Evolutionary conservation across 2,113 vertebrate genomes (phyloP), one percentile per base, ranked within the genome.

Genomic region (Tonatia bakeri): DNA sequence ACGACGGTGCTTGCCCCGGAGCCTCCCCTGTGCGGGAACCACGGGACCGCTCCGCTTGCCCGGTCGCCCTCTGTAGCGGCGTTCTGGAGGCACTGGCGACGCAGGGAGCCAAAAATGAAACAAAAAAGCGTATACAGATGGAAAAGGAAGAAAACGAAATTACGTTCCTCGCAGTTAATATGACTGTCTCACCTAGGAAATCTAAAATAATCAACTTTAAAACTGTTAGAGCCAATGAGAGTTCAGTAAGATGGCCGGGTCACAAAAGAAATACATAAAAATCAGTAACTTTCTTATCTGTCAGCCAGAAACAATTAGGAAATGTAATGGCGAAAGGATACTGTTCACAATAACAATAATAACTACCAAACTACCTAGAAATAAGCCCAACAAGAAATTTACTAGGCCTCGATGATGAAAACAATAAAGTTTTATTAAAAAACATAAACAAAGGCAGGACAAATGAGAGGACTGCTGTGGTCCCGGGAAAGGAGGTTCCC

Each of bases 301-400:
- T 52, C 52, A 87, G 77, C 81, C 88, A 95, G 86, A 84, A 94
- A 83, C 87, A 85, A 94, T 96, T 96, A 96, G 94, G 92, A 92
- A 94, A 81, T 50, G 45, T 33, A 94, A 79, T 33, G 54, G 45
- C 54, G 94, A 97, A 90, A 91, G 40, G 70, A 87, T 40, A 45
- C 52, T 69, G 67, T 69, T 69, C 38, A 69, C 67, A 87, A 47
- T 40, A 87, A 95, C 47, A 69, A 52, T 50, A 90, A 96, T 94
- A 92, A 92, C 73, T 8, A 83, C 22, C 52, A 47, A 89, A 84
- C 43, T 50, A 94, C 72, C 73, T 77, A 85, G 43, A 81, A 85
- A 82, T 83, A 94, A 96, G 80, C 15, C 45, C 76, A 93, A 95
- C 61, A 84, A 88, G 69, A 90, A 91, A 95, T 76, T 92, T 80